Percentiles rank a stretch among this genome's conserved stretches.
phyloP scores from a whole-genome alignment of 2,113 vertebrate species.

The Cricetomys ansorgei region DNA sequence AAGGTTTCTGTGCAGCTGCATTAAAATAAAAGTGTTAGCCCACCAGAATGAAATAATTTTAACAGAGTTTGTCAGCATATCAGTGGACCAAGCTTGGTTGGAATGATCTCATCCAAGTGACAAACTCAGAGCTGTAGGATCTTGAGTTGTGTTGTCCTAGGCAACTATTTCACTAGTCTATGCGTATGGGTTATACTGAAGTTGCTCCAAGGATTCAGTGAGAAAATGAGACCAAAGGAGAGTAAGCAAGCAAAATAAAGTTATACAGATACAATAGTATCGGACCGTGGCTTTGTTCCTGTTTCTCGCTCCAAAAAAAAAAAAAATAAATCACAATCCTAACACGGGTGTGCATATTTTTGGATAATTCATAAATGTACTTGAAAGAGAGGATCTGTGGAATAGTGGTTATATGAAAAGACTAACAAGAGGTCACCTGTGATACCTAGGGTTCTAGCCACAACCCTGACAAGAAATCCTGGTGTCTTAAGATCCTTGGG shows the following conservation, averaged over 20 bases:
- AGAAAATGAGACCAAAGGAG: not conserved
- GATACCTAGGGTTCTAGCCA: not conserved
- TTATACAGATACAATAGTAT: not conserved
- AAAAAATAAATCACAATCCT: not conserved
- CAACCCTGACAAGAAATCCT: not conserved
- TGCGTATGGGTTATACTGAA: not conserved
- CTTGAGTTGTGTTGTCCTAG: not conserved
- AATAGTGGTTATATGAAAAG: too few relatives aligned
- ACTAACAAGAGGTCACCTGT: not conserved
- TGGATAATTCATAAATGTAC: not conserved
- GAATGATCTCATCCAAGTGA: not conserved
- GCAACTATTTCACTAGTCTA: not conserved
- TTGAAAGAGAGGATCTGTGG: not conserved
- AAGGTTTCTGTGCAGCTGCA: conserved; percentile 36
- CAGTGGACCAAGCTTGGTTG: not conserved
- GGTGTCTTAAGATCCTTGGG: not conserved
- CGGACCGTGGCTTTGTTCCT: not conserved
- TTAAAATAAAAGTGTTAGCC: conserved; percentile 39
- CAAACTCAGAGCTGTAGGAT: not conserved
- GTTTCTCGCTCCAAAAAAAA: not conserved
- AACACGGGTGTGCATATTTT: not conserved
- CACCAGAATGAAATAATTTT: not conserved
- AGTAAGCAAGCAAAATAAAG: not conserved
- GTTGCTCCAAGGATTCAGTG: not conserved
- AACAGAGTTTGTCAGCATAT: not conserved